Conservation (phyloP, 1,140 invertebrate genomes). For the Amyelois transitella region DNA sequence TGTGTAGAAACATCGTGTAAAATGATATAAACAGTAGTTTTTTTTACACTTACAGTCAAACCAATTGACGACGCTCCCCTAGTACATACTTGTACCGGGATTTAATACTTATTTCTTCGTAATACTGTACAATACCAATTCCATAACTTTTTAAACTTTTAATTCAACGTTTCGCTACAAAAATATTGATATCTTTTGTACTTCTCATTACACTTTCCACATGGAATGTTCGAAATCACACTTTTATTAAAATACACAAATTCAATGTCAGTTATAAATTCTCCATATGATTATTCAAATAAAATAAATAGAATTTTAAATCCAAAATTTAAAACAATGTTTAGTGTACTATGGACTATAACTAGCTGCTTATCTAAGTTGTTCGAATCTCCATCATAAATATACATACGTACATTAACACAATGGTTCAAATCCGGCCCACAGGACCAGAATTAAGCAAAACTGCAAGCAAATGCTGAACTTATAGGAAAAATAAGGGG, state of each 20-base stretch:
- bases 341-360: slow-evolving; percentile 41
- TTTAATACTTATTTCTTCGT: slow-evolving; percentile 51
- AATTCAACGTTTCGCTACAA: slow-evolving; percentile 55
- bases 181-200: slow-evolving; percentile 71
- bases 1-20: slow-evolving; percentile 51
- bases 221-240: slow-evolving; percentile 71
- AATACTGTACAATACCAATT: slow-evolving; percentile 61
- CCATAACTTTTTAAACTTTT: slow-evolving; percentile 39
- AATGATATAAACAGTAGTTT: slow-evolving; percentile 24
- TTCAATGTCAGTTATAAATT: slow-evolving; percentile 41
- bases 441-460: too few species aligned
- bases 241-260: slow-evolving; percentile 50
- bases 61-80: not conserved
- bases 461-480: not conserved
- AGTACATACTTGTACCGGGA: not conserved
- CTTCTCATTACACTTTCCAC: slow-evolving; percentile 64
- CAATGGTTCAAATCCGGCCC: slow-evolving; percentile 7
- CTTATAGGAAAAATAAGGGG: slow-evolving; percentile 8
- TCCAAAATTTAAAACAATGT: slow-evolving; percentile 30
- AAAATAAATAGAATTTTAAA: slow-evolving; percentile 62
- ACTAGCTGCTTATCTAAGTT: slow-evolving; percentile 37
- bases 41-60: not conserved
- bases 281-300: slow-evolving; percentile 42
- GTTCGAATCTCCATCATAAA: slow-evolving; percentile 44
- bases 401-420: slow-evolving; percentile 36